A percentile compares a stretch with the other conserved stretches of the same genome.
Evolutionary conservation across 2,888 invertebrate genomes (phyloP).

Genomic region (Drosophila lutescens): DNA sequence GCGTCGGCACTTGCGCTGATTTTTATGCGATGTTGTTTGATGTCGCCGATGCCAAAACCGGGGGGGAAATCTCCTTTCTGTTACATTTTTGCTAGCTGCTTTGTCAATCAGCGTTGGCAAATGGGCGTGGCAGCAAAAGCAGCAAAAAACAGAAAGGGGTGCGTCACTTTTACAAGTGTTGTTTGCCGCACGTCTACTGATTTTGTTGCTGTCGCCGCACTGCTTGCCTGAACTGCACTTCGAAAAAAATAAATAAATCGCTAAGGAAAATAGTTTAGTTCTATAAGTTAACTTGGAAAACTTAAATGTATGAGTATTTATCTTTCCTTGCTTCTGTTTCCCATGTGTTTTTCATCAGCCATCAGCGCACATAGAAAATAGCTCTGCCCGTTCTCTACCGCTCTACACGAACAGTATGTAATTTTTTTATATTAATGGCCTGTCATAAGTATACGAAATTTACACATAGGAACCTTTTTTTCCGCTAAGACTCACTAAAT

Average conservation of each 20-base stretch:
- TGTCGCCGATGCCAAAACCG: slow-evolving; percentile 39
- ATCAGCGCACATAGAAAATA: too few relatives aligned
- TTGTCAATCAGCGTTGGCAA: slow-evolving; percentile 67
- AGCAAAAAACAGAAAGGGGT: not conserved
- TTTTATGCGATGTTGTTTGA: slow-evolving; percentile 74
- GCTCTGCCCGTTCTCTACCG: too few relatives aligned
- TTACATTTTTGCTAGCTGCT: slow-evolving; percentile 38
- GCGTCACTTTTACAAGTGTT: slow-evolving; percentile 64
- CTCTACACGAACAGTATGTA: too few relatives aligned
- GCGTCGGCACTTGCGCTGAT: slow-evolving; percentile 64
- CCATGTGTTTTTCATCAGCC: too few relatives aligned
- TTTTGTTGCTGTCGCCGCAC: slow-evolving; percentile 8
- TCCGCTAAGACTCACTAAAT: slow-evolving; percentile 11
- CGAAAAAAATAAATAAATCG: too few relatives aligned
- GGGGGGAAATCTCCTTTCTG: slow-evolving; percentile 1
- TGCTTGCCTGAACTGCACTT: not conserved
- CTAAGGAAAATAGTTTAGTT: too few relatives aligned
- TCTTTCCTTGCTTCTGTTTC: too few relatives aligned
- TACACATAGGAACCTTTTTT: not conserved
- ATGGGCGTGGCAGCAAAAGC: slow-evolving; percentile 44
- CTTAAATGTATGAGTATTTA: too few relatives aligned
- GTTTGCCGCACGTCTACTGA: slow-evolving; percentile 45
- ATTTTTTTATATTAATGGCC: not conserved
- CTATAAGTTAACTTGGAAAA: too few relatives aligned
- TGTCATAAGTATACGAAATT: not conserved